Conservation (phyloP, 1,140 invertebrate genomes). For the Macrotrachela quadricornifera region DNA sequence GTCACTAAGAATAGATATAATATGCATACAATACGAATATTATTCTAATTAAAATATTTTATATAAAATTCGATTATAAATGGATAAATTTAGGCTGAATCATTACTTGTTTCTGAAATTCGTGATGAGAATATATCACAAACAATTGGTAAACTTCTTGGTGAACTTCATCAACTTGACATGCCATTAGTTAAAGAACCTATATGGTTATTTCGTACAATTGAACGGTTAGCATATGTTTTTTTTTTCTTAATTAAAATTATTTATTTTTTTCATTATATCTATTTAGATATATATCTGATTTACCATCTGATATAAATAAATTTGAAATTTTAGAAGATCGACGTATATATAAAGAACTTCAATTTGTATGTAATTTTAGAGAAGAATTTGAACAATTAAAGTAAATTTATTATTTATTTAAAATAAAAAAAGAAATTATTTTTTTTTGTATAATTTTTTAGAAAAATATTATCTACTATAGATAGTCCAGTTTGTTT, state of each 20-base stretch:
- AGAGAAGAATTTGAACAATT: not conserved
- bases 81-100: too few species aligned
- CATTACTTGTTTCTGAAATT: too few species aligned
- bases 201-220: conserved; percentile 71
- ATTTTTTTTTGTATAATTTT: conserved; percentile 9
- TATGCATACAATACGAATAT: too few species aligned
- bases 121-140: too few species aligned
- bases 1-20: too few species aligned
- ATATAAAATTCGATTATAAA: too few species aligned
- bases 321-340: not conserved
- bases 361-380: too few species aligned
- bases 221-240: conserved; percentile 32
- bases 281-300: too few species aligned
- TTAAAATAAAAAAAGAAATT: not conserved
- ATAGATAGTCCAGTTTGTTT: conserved; percentile 64
- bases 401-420: not conserved
- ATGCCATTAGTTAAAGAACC: conserved; percentile 82
- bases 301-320: not conserved
- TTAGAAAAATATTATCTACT: conserved; percentile 28
- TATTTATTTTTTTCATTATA: too few species aligned
- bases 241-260: too few species aligned
- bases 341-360: too few species aligned
- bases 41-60: too few species aligned
- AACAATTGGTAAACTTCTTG: conserved; percentile 55
- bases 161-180: conserved; percentile 64